Percentiles rank a stretch among this genome's conserved stretches.
phyloP scores from a whole-genome alignment of 2,797 vertebrate species.

The Gila robusta region DNA sequence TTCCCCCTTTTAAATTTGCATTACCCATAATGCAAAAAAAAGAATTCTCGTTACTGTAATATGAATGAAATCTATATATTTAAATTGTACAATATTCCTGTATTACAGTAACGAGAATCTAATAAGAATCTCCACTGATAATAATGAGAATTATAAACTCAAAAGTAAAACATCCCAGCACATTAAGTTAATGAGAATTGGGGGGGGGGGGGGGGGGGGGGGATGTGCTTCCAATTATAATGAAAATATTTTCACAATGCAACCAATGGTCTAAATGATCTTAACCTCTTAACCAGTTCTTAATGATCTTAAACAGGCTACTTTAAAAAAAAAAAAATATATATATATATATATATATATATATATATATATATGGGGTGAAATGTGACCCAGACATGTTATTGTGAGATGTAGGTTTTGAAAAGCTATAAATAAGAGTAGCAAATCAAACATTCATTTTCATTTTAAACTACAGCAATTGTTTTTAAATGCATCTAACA shows the following conservation, averaged over 20 bases:
- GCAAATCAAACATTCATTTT: conserved; percentile 13
- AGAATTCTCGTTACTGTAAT: background rate
- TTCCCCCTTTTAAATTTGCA: background rate
- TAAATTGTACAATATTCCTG: background rate
- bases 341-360: too few relatives aligned
- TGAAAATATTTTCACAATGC: background rate
- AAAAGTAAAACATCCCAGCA: background rate
- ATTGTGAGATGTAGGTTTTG: background rate
- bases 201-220: too few relatives aligned
- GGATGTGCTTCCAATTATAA: background rate
- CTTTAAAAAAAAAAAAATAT: too few relatives aligned
- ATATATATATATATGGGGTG: background rate
- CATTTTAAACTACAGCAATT: conserved; percentile 14
- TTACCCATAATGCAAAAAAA: background rate
- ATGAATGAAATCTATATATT: background rate
- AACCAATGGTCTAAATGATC: too few relatives aligned
- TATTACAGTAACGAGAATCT: background rate
- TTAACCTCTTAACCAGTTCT: too few relatives aligned
- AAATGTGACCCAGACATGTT: conserved; percentile 12
- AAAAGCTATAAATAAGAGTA: background rate
- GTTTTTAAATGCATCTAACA: conserved; percentile 1
- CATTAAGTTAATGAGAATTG: background rate
- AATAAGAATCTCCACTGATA: background rate
- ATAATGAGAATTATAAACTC: background rate
- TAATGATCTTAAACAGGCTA: background rate